phyloP scores from a whole-genome alignment of 2,113 vertebrate species.

The Zapus hudsonius region DNA sequence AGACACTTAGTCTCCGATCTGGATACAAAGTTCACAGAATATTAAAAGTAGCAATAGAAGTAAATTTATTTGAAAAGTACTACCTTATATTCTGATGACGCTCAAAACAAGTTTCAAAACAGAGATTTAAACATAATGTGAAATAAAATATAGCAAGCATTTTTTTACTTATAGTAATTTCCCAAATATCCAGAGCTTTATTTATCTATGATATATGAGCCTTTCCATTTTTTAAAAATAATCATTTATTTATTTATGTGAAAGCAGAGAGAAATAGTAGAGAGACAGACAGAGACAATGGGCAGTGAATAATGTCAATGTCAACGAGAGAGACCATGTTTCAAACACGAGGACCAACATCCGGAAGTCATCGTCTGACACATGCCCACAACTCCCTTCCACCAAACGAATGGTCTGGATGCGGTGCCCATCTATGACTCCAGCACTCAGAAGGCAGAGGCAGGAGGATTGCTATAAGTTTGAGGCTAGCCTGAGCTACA shows the following conservation, averaged over 20 bases:
- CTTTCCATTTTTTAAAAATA: slow-evolving; percentile 4
- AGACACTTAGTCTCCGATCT: slow-evolving; percentile 60
- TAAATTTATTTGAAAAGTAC: slow-evolving; percentile 6
- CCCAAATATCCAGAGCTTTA: neutral
- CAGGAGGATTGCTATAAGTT: neutral
- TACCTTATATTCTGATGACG: slow-evolving; percentile 15
- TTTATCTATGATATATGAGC: slow-evolving; percentile 19
- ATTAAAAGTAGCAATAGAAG: slow-evolving; percentile 59
- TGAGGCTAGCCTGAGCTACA: neutral
- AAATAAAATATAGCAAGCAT: slow-evolving; percentile 21
- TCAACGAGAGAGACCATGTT: no score
- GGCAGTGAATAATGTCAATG: no score
- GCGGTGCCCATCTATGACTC: neutral
- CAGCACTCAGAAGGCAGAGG: neutral
- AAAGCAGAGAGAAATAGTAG: no score
- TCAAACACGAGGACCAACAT: no score
- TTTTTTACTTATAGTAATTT: neutral
- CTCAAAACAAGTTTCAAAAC: neutral
- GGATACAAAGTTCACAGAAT: slow-evolving; percentile 66
- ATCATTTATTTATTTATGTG: no score
- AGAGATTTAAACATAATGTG: slow-evolving; percentile 36
- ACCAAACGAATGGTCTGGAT: no score
- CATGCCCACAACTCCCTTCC: no score
- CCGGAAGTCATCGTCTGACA: no score
- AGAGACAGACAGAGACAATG: no score